A percentile compares a stretch with the other conserved stretches of the same genome.
phyloP scores from a whole-genome alignment of 2,113 vertebrate genomes.

The Tupaia tana region DNA sequence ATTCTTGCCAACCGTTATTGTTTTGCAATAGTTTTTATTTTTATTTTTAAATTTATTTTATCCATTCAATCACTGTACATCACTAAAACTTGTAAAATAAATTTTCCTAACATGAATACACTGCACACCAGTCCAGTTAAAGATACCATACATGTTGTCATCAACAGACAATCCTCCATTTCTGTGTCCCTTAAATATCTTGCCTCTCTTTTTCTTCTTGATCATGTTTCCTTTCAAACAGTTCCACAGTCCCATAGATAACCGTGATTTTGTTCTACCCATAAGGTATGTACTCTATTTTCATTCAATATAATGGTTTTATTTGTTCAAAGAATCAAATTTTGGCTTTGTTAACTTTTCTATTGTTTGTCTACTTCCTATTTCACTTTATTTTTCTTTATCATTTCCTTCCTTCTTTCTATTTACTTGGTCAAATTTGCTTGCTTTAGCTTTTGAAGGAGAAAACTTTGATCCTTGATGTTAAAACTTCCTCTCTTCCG shows the following conservation, averaged over 20 bases:
- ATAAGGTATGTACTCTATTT: slow-evolving; percentile 37
- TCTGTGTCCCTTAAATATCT: too few relatives aligned
- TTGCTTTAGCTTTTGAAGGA: not conserved
- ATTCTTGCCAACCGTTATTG: too few relatives aligned
- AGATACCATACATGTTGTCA: too few relatives aligned
- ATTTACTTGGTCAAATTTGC: not conserved
- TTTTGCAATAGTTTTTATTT: too few relatives aligned
- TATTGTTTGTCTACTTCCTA: not conserved
- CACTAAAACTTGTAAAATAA: too few relatives aligned
- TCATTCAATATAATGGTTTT: slow-evolving; percentile 24
- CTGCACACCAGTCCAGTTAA: too few relatives aligned
- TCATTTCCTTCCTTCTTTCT: not conserved
- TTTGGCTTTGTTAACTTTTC: not conserved
- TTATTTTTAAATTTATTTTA: too few relatives aligned
- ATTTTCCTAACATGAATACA: too few relatives aligned
- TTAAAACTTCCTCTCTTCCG: not conserved
- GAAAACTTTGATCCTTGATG: not conserved
- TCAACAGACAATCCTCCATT: too few relatives aligned
- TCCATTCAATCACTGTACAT: too few relatives aligned
- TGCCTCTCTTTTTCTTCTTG: too few relatives aligned
- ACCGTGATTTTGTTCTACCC: slow-evolving; percentile 47
- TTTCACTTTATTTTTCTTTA: not conserved
- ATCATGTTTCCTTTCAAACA: slow-evolving; percentile 26
- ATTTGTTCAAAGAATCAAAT: not conserved
- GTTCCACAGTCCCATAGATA: slow-evolving; percentile 40